These are phyloP conservation scores for Protophormia terraenovae DNA, from an alignment of 2,888 invertebrate species.

Conservation along the genomic window DNA sequence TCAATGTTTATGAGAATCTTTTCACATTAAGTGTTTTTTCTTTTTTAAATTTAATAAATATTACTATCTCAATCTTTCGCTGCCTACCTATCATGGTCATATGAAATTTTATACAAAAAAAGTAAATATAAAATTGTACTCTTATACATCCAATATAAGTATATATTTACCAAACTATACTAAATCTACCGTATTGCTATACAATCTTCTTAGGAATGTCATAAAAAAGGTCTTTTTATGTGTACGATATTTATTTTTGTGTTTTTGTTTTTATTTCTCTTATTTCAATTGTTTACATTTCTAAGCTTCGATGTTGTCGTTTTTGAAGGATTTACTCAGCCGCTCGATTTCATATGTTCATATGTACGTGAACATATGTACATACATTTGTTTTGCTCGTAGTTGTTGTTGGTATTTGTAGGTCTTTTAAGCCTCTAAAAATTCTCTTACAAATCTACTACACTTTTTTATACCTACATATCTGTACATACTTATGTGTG, in stretches of 20 bases:
- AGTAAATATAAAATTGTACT: neutral
- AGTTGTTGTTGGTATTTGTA: neutral
- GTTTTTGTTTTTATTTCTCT: conserved; percentile 10
- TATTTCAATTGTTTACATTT: conserved; percentile 42
- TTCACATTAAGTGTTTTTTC: neutral
- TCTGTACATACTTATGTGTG: neutral
- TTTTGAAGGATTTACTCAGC: conserved; percentile 20
- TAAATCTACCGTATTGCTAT: neutral
- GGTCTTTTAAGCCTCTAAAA: conserved; percentile 20
- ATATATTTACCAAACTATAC: neutral
- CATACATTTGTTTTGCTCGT: no score
- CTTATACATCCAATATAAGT: neutral
- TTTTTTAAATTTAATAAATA: neutral
- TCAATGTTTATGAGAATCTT: neutral
- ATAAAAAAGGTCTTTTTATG: conserved; percentile 11
- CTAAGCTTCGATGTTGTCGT: conserved; percentile 19
- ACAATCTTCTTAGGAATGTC: conserved; percentile 16
- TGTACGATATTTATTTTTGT: neutral
- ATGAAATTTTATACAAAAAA: neutral
- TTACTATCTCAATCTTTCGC: neutral
- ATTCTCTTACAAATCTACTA: neutral
- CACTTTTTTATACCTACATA: neutral
- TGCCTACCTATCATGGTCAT: neutral
- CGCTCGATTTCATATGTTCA: conserved; percentile 17
- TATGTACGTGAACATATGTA: no score